phyloP scores from a whole-genome alignment of 2,888 invertebrate genomes.

The Meteorus colon region DNA sequence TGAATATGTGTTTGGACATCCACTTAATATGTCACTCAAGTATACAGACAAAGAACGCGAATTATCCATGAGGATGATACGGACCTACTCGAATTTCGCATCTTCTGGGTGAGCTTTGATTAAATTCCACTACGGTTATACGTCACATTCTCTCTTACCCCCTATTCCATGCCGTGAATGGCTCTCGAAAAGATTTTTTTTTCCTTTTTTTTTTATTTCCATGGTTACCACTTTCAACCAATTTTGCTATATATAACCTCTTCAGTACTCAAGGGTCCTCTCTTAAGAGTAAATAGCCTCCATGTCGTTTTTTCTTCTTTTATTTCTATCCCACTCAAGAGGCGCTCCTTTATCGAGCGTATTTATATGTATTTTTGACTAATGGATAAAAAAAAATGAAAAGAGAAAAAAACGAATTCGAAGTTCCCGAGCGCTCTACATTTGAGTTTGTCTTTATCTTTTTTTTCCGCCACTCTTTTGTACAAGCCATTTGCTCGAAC shows the following conservation, averaged over 20 bases:
- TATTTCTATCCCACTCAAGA: background rate
- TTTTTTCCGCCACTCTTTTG: background rate
- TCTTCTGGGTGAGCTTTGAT: conserved; percentile 87
- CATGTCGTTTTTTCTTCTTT: background rate
- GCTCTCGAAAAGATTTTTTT: background rate
- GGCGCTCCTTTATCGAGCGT: background rate
- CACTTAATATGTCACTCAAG: conserved; percentile 89
- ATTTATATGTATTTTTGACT: background rate
- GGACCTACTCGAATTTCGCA: conserved; percentile 94
- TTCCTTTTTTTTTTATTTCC: background rate
- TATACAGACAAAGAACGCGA: conserved; percentile 91
- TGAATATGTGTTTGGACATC: conserved; percentile 97
- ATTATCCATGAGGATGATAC: conserved; percentile 93
- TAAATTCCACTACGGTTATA: conserved; percentile 6
- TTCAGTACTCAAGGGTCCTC: background rate
- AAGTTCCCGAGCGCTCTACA: too few species aligned
- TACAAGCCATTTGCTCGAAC: background rate
- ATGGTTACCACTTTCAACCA: background rate
- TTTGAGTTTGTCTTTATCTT: background rate
- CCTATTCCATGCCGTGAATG: background rate
- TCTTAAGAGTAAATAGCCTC: background rate
- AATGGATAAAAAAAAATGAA: background rate
- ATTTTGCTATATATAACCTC: conserved; percentile 1
- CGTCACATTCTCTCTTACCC: background rate
- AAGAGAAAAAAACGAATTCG: background rate